Evolutionary conservation across 2,888 invertebrate species (phyloP).

Genomic region (Chouioia cunea): DNA sequence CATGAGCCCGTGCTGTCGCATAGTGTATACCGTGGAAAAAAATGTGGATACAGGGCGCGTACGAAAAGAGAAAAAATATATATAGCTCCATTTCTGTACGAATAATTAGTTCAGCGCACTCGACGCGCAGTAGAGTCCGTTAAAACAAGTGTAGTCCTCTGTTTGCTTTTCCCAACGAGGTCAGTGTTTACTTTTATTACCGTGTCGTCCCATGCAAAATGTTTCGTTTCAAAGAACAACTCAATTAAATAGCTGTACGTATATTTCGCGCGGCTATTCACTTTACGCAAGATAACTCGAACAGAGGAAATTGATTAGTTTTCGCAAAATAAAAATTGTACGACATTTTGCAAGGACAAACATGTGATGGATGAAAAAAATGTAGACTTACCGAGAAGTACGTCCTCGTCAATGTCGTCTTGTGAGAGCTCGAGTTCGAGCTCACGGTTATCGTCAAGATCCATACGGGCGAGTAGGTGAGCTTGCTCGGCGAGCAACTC

Average conservation of each 20-base stretch:
- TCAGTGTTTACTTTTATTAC: constrained; percentile 24
- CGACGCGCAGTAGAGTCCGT: constrained; percentile 5
- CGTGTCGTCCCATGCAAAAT: not conserved
- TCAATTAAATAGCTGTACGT: constrained; percentile 3
- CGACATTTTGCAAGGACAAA: not conserved
- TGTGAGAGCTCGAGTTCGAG: constrained; percentile 59
- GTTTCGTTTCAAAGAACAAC: constrained; percentile 5
- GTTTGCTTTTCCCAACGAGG: constrained; percentile 26
- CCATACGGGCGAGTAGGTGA: constrained; percentile 33
- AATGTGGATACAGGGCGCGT: not conserved
- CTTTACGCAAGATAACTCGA: not conserved
- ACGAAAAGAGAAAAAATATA: constrained; percentile 30
- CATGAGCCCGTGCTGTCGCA: not conserved
- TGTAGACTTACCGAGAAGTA: constrained; percentile 63
- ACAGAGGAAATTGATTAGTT: not conserved
- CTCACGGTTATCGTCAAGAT: constrained; percentile 50
- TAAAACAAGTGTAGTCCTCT: not conserved
- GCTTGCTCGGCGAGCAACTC: constrained; percentile 61
- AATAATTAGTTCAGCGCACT: constrained; percentile 44
- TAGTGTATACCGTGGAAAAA: no score
- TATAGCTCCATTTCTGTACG: constrained; percentile 24
- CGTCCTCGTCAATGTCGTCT: constrained; percentile 63
- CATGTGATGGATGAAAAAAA: not conserved
- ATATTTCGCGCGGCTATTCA: not conserved
- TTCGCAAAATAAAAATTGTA: not conserved